Evolutionary conservation across 2,113 vertebrate genomes (phyloP).

Genomic region (Rhinogobius similis): DNA sequence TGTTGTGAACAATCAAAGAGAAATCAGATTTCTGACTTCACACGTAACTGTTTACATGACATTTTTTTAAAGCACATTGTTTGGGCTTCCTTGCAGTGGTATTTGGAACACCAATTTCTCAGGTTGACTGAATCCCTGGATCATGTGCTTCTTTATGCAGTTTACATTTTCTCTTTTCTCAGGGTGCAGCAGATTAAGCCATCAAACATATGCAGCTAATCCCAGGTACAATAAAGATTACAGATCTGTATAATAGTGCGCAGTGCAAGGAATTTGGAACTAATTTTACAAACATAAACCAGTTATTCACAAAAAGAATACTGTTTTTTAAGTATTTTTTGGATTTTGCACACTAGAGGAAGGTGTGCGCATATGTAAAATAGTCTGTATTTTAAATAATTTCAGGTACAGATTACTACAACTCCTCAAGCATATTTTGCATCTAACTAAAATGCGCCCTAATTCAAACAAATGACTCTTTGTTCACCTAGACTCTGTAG

Average conservation of each 20-base stretch:
- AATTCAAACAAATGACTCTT: too few relatives aligned
- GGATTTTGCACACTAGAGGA: not conserved
- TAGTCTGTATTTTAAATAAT: too few relatives aligned
- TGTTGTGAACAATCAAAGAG: too few relatives aligned
- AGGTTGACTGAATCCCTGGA: not conserved
- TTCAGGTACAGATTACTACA: too few relatives aligned
- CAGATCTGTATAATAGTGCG: not conserved
- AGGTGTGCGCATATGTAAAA: not conserved
- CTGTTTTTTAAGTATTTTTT: too few relatives aligned
- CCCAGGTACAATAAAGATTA: not conserved
- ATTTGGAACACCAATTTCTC: not conserved
- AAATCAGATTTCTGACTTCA: too few relatives aligned
- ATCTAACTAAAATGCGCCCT: too few relatives aligned
- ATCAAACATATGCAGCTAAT: not conserved
- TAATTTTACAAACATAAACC: not conserved
- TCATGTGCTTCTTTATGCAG: not conserved
- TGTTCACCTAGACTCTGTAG: too few relatives aligned
- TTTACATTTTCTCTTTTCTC: not conserved
- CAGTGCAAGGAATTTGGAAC: not conserved
- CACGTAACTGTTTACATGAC: too few relatives aligned
- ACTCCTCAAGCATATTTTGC: too few relatives aligned
- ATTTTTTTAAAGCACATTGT: too few relatives aligned
- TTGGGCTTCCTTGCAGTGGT: not conserved
- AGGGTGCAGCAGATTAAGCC: not conserved
- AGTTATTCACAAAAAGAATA: too few relatives aligned